Percentiles rank a stretch among this genome's conserved stretches.
phyloP scores from a whole-genome alignment of 2,888 invertebrate species.

The Mamestra brassicae region DNA sequence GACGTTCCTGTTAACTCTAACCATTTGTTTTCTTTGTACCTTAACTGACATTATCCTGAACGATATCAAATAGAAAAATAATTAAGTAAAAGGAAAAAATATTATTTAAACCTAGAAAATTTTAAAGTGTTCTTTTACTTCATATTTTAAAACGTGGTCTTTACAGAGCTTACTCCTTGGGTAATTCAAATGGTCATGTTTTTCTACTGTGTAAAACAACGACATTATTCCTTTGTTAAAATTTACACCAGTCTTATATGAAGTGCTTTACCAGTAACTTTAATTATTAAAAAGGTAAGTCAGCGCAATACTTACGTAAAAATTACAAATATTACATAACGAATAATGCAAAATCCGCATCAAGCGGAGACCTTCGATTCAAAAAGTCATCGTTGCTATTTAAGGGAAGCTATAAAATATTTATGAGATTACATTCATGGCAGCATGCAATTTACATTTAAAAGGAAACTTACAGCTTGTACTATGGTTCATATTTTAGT shows the following conservation, averaged over 20 bases:
- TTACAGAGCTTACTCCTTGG: background rate
- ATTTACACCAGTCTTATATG: background rate
- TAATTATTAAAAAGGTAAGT: background rate
- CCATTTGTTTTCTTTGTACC: conserved; percentile 7
- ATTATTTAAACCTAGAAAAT: background rate
- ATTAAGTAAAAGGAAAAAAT: conserved; percentile 1
- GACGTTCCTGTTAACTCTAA: background rate
- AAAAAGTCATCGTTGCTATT: conserved; percentile 2
- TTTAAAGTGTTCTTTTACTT: background rate
- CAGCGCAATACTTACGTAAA: background rate
- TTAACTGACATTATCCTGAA: background rate
- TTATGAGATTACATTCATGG: conserved; percentile 8
- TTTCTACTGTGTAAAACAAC: background rate
- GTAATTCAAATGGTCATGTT: background rate
- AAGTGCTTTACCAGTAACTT: background rate
- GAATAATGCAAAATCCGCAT: background rate
- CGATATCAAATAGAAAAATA: conserved; percentile 15
- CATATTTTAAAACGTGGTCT: background rate
- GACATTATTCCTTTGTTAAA: background rate
- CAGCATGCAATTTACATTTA: background rate
- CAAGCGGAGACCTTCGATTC: conserved; percentile 1
- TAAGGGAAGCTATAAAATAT: conserved; percentile 26
- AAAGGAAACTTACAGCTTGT: background rate
- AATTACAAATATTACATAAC: background rate
- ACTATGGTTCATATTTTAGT: background rate